phyloP scores from a whole-genome alignment of 2,113 vertebrate genomes.

The Neofelis nebulosa region DNA sequence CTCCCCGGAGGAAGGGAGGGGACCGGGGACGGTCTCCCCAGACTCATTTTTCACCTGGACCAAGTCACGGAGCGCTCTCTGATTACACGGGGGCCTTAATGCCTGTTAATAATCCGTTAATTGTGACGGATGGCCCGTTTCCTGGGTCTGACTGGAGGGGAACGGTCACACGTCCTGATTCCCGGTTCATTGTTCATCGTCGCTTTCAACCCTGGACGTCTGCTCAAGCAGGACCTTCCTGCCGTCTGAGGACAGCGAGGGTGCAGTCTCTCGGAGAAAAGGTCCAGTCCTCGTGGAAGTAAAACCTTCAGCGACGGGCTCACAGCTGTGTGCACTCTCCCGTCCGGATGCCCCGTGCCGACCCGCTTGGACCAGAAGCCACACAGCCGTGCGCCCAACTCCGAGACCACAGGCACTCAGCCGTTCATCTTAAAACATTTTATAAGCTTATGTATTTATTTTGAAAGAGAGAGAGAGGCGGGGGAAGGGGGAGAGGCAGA shows the following conservation, averaged over 20 bases:
- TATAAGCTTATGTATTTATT: too few relatives aligned
- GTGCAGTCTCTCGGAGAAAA: too few relatives aligned
- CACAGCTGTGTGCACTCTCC: too few relatives aligned
- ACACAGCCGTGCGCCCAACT: too few relatives aligned
- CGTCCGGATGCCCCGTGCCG: too few relatives aligned
- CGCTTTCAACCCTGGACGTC: background rate
- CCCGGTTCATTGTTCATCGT: rapidly evolving
- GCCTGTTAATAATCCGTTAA: rapidly evolving
- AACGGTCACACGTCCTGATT: rapidly evolving
- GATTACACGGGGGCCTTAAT: background rate
- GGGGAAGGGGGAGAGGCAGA: too few relatives aligned
- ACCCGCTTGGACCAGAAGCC: too few relatives aligned
- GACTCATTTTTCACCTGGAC: background rate
- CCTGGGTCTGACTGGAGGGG: rapidly evolving
- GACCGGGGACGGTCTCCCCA: background rate
- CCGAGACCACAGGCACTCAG: too few relatives aligned
- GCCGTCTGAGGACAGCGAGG: background rate
- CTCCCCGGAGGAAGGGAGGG: background rate
- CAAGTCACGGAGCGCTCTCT: rapidly evolving
- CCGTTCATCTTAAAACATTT: too few relatives aligned
- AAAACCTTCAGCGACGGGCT: too few relatives aligned
- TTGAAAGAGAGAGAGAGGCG: too few relatives aligned
- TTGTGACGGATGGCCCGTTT: rapidly evolving
- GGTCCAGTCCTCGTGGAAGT: too few relatives aligned
- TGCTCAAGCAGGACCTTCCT: rapidly evolving